Percentiles rank a stretch among this genome's conserved stretches.
Conservation (phyloP, 2,888 invertebrate species). For the Epsilonema sp. region DNA sequence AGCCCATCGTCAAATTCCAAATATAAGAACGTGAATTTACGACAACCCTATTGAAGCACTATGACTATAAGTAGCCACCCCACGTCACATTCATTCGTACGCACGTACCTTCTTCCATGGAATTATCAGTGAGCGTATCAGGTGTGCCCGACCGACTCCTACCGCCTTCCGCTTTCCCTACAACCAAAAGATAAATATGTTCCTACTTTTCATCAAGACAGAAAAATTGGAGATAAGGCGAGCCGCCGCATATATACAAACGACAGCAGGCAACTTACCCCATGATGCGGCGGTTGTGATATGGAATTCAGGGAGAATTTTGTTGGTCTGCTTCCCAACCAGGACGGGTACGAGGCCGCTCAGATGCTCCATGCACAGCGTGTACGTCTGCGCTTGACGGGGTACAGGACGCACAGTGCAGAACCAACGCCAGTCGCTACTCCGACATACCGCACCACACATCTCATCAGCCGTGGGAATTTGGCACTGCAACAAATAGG, state of each 20-base stretch:
- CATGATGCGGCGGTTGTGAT: no score
- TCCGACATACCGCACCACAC: slow-evolving; percentile 75
- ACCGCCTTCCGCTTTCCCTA: background rate
- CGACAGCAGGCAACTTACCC: background rate
- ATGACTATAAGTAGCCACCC: no score
- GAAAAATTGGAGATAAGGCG: no score
- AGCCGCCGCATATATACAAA: background rate
- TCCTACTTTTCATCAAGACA: no score
- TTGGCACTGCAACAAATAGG: slow-evolving; percentile 49
- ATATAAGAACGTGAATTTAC: no score
- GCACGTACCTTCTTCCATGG: no score
- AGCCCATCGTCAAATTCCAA: no score
- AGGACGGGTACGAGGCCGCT: slow-evolving; percentile 86
- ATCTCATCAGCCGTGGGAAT: slow-evolving; percentile 70
- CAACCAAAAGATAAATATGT: no score
- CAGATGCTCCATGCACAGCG: slow-evolving; percentile 67
- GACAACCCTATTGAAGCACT: no score
- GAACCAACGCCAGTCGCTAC: slow-evolving; percentile 69
- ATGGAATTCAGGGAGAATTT: slow-evolving; percentile 90
- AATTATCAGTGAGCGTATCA: background rate
- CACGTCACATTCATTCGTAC: no score
- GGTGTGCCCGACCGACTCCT: slow-evolving; percentile 3
- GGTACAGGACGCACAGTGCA: slow-evolving; percentile 59
- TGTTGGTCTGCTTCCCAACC: slow-evolving; percentile 82
- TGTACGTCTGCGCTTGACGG: slow-evolving; percentile 29